These are phyloP conservation scores for Piaya cayana DNA, from an alignment of 2,113 vertebrate species.

Conservation along the genomic window DNA sequence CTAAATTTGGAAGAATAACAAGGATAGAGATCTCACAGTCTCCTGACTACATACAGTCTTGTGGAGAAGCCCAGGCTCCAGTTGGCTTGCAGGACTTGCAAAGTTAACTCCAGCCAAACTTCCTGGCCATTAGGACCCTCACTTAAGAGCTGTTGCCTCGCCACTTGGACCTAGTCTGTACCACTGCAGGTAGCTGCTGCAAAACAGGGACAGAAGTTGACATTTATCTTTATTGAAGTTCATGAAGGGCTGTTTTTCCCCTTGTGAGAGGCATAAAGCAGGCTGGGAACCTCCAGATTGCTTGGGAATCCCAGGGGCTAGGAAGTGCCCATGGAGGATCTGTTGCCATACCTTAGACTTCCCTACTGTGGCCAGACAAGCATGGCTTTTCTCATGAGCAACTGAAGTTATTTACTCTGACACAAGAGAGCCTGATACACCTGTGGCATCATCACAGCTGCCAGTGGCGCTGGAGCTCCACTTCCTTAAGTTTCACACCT, in stretches of 20 bases:
- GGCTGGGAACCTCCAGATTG: not conserved
- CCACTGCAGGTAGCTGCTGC: not conserved
- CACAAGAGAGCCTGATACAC: not conserved
- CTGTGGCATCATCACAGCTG: not conserved
- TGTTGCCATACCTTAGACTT: not conserved
- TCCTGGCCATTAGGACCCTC: not conserved
- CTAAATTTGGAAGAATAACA: fast-evolving
- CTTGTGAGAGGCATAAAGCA: not conserved
- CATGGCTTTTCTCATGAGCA: not conserved
- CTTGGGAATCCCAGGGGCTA: not conserved
- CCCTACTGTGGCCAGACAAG: not conserved
- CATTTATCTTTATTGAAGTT: not conserved
- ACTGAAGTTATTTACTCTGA: not conserved
- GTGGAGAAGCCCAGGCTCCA: not conserved
- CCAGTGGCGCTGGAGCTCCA: not conserved
- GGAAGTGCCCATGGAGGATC: not conserved
- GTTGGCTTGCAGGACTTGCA: not conserved
- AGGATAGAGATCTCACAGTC: not conserved
- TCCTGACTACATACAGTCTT: not conserved
- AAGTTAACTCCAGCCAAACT: not conserved
- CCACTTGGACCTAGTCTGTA: not conserved
- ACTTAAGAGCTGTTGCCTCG: not conserved
- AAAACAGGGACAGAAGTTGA: not conserved
- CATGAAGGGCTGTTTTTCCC: not conserved
- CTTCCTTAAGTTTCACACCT: not conserved